Conservation (phyloP, 2,113 vertebrate genomes). For the Campylorhamphus procurvoides region DNA sequence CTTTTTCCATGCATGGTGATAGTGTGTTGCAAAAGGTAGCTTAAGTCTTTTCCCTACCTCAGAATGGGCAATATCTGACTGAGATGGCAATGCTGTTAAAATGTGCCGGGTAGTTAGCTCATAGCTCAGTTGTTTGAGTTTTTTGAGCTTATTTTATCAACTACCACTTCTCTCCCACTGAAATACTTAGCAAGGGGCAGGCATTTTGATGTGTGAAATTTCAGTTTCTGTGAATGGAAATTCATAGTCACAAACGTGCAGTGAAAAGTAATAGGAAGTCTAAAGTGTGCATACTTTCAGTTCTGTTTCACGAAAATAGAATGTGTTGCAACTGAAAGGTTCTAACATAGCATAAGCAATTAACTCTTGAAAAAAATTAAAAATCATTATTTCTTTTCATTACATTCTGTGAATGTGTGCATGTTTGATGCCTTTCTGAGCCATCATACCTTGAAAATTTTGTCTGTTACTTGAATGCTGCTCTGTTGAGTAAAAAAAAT, state of each 20-base stretch:
- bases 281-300: background rate
- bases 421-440: background rate
- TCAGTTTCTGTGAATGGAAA: background rate
- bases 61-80: rapidly evolving
- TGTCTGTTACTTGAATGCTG: background rate
- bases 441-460: background rate
- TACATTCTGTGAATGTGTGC: background rate
- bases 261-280: background rate
- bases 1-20: background rate
- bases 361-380: background rate
- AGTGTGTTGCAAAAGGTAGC: background rate
- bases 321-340: background rate
- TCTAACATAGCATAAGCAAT: background rate
- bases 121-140: background rate
- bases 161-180: background rate
- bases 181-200: background rate
- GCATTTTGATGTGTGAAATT: background rate
- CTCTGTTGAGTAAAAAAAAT: background rate
- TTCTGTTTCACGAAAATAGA: background rate
- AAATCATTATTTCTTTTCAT: background rate
- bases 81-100: background rate
- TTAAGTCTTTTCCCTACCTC: background rate
- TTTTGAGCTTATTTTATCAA: background rate
- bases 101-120: background rate
- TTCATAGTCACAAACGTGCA: background rate